Base-by-base conservation (phyloP, 2,797 vertebrate genomes). In the Artibeus lituratus region DNA sequence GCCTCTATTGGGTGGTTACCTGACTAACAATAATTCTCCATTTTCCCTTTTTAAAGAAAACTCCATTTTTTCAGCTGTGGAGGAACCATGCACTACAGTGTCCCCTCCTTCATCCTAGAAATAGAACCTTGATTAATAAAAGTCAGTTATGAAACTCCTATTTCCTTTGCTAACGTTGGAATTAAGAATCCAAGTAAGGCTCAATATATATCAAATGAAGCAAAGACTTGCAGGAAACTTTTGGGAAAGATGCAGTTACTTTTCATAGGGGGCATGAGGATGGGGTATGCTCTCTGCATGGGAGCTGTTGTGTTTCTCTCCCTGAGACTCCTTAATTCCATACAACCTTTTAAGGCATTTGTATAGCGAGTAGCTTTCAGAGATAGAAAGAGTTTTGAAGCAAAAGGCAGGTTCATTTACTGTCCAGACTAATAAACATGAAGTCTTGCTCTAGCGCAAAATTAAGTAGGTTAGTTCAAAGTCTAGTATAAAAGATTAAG, bases 31-130 rank as follows among this genome's bases (percentile, higher is more conserved):
- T 59, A 76, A 76, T 51, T 21, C 5, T 72, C 47, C 10, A 29
- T 77, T 65, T 80, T 90, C 4, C 53, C 5, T 51, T 47, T 87
- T 80, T 90, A 21, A 94, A 94, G 37, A 69, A 95, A 81, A 87
- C 18, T 53, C 4, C 1, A 39, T 62, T 24, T 18, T 89, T 77
- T 74, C 39, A 91, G 32, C 39, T 51, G 0, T 59, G 9, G 5
- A 5, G 5, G 11, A 22, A 6, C 10, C 14, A 32, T 12, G 2
- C 91, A 6, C 6, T 59, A 0, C 10, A 42, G 14, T 89, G 19
- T 1, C 2, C 4, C 4, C 16, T 93, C 3, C 55, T 95, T 51
- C 32, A 15, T 53, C 12, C 7, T 57, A 67, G 65, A 14, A 86
- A 42, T 82, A 29, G 67, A 72, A 32, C 85, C 26, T 65, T 83